Percentiles rank a stretch among this genome's conserved stretches.
These are phyloP conservation scores for Anabas testudineus DNA, from an alignment of 2,797 vertebrate genomes.

Conservation along the genomic window DNA sequence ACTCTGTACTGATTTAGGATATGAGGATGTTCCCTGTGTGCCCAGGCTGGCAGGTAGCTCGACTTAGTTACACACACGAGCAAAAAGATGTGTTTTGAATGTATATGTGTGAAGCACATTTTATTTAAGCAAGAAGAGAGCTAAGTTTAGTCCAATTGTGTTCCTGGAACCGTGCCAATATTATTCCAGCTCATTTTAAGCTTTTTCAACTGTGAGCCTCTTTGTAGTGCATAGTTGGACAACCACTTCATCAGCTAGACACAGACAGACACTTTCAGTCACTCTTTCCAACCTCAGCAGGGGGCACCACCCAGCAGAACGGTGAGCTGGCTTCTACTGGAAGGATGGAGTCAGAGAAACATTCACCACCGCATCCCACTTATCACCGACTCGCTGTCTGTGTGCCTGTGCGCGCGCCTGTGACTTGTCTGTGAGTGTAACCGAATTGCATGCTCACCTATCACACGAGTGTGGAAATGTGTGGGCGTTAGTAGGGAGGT, in stretches of 20 bases:
- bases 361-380: conserved; percentile 55
- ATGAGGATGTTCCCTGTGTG: conserved; percentile 40
- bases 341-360: conserved; percentile 47
- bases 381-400: conserved; percentile 56
- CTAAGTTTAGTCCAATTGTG: no score
- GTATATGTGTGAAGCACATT: no score
- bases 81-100: no score
- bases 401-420: background rate
- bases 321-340: conserved; percentile 46
- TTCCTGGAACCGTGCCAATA: no score
- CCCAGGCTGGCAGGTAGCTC: conserved; percentile 48
- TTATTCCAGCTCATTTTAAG: no score
- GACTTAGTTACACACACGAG: conserved; percentile 64
- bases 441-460: conserved; percentile 30
- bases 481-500: conserved; percentile 49
- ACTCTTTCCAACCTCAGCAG: conserved; percentile 68
- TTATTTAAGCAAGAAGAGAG: no score
- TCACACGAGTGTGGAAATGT: conserved; percentile 54
- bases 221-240: no score
- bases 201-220: no score
- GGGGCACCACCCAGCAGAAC: conserved; percentile 38
- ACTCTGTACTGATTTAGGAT: conserved; percentile 68
- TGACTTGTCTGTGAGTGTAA: conserved; percentile 9
- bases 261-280: conserved; percentile 40
- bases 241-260: background rate